Base-by-base conservation (phyloP, 1,140 invertebrate species). In the Asobara japonica region DNA sequence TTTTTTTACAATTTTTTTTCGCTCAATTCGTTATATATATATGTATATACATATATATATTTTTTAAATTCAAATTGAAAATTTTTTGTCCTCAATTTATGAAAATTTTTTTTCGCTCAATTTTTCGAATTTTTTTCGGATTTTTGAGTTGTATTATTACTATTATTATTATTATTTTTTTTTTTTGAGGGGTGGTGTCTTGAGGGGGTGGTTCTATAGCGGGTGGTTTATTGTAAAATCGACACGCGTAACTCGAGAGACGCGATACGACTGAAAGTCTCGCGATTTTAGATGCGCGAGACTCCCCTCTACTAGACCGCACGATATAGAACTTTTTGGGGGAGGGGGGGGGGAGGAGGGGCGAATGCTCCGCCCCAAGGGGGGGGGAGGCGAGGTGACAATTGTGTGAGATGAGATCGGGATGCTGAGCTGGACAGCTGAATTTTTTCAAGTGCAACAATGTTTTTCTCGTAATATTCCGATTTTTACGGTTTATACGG, bases 201-300 rank as follows among this genome's bases (percentile, higher is more conserved):
- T 18, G 31, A 7, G 31, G n/a, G 6, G 27, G 38, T 25, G 22
- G n/a, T 1, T 25, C 16, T 36, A 13, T 20, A 7, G n/a, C 29
- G 10, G 16, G 74, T 78, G 74, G 72, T 60, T 60, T 62, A 74
- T 69, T 25, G n/a, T 61, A 51, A 72, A 27, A 38, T 71, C 73
- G 73, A 78, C 79, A 80, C 82, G 79, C 80, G 78, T 82, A 79
- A 72, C 80, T 84, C 84, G 85, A 75, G 80, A 80, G 82, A 80
- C 83, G 85, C 82, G 84, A 84, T 82, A 79, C 83, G 79, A 87
- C 84, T 87, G 84, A 85, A 69, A 56, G 5, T 18, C 29, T 60
- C 13, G 10, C 45, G 27, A 60, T 60, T 10, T 33, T 22, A 31
- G 33, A 31, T 25, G 16, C 29, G 30, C 10, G 20, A 11, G 20